Evolutionary conservation across 2,797 vertebrate species (phyloP), one percentile per base, ranked within the genome.

Genomic region (Parotocinclus haroldoi): DNA sequence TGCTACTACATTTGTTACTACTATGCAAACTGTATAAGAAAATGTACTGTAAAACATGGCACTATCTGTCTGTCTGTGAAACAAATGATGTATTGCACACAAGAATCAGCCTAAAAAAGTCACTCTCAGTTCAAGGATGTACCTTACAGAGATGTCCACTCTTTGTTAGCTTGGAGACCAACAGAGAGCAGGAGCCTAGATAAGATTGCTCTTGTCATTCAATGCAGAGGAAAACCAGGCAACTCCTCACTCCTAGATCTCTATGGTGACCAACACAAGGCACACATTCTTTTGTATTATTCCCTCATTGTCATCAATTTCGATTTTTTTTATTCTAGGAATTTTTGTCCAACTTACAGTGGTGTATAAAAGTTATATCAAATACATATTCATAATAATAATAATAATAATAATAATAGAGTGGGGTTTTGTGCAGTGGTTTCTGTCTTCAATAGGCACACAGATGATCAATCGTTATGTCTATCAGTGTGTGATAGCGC

Each of bases 161-260:
- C 62, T 66, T 60, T 80, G 78, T 72, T 60, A 73, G 77, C 78
- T 70, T 7, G 13, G 46, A 5, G 27, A 27, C 27, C 27, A 27
- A 27, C 27, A 76, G 77, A n/a, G 61, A 76, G 74, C 72, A 83
- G 58, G 63, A 71, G 68, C 74, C 56, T 17, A 69, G 81, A 84
- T 86, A 86, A 84, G 80, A 84, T 81, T 74, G 75, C 73, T 76
- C 66, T 72, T 66, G 68, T 69, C 69, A 77, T 72, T 66, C 67
- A 70, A 14, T 40, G 68, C 14, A 48, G 64, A 57, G 45, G 54
- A 51, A 58, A 54, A 45, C 39, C 38, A 69, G 59, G 49, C 60
- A 46, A 52, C 37, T 57, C 70, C 76, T 64, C 59, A 72, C 37
- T 45, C 63, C 71, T 66, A 72, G 67, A 63, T 53, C 50, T 76